These are phyloP conservation scores for Bruchidius siliquastri DNA, from an alignment of 2,888 invertebrate genomes.

Conservation along the genomic window DNA sequence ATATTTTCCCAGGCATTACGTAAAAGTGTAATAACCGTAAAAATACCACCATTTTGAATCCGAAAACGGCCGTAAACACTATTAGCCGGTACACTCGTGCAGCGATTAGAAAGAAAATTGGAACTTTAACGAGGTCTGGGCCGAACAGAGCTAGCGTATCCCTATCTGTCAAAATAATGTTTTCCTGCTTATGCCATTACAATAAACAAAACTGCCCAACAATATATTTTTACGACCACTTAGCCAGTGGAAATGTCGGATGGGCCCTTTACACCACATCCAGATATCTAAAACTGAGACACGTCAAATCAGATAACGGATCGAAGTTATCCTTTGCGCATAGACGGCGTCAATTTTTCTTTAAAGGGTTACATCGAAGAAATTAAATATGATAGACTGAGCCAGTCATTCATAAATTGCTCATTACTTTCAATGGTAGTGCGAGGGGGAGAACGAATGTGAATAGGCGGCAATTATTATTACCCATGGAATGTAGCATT, in stretches of 20 bases:
- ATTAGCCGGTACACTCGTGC: not conserved
- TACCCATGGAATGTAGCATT: too few species aligned
- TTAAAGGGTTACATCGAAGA: not conserved
- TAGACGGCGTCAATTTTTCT: not conserved
- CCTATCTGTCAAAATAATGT: not conserved
- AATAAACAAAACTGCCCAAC: not conserved
- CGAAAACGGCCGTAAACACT: not conserved
- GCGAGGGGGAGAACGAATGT: too few species aligned
- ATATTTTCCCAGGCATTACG: not conserved
- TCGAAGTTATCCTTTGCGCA: not conserved
- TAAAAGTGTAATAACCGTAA: not conserved
- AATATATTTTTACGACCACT: not conserved
- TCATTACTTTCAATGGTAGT: too few species aligned
- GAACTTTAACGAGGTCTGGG: not conserved
- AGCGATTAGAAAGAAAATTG: not conserved
- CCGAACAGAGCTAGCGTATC: not conserved
- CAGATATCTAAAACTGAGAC: not conserved
- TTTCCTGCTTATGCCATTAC: not conserved
- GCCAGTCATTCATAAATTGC: too few species aligned
- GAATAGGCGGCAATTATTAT: too few species aligned
- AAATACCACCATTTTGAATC: not conserved
- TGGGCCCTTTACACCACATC: not conserved
- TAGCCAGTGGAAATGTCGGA: not conserved
- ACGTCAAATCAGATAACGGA: not conserved
- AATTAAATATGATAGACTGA: too few species aligned